phyloP scores from a whole-genome alignment of 2,113 vertebrate species.

The Onychostruthus taczanowskii region DNA sequence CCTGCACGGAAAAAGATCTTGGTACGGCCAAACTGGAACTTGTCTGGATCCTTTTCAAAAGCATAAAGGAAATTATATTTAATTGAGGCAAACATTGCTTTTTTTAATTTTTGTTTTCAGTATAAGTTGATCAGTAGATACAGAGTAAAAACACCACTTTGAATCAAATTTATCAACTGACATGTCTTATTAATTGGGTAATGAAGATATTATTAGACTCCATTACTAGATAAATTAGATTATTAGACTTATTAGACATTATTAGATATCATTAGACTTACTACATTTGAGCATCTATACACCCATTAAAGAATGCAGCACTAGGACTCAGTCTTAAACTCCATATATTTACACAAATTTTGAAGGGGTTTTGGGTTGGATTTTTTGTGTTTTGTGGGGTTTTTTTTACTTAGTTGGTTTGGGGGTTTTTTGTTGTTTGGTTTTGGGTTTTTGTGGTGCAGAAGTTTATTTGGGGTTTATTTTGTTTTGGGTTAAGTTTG shows the following conservation, averaged over 20 bases:
- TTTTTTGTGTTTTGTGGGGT: background rate
- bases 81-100: background rate
- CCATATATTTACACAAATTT: background rate
- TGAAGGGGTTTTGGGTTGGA: background rate
- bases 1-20: constrained; percentile 99
- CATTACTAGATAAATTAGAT: background rate
- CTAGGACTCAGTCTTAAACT: background rate
- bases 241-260: background rate
- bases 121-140: background rate
- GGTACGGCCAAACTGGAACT: constrained; percentile 94
- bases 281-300: background rate
- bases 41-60: constrained; percentile 86
- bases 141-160: background rate
- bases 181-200: background rate
- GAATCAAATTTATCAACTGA: background rate
- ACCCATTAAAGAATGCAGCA: background rate
- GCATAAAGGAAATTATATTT: constrained; percentile 16
- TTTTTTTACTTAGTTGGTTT: background rate
- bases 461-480: fast-evolving
- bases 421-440: background rate
- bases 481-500: fast-evolving
- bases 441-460: background rate
- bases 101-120: background rate
- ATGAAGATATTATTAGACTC: background rate
- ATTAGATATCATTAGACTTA: background rate